These are phyloP conservation scores for Campoplex capitator DNA, from an alignment of 2,888 invertebrate genomes.

Conservation along the genomic window DNA sequence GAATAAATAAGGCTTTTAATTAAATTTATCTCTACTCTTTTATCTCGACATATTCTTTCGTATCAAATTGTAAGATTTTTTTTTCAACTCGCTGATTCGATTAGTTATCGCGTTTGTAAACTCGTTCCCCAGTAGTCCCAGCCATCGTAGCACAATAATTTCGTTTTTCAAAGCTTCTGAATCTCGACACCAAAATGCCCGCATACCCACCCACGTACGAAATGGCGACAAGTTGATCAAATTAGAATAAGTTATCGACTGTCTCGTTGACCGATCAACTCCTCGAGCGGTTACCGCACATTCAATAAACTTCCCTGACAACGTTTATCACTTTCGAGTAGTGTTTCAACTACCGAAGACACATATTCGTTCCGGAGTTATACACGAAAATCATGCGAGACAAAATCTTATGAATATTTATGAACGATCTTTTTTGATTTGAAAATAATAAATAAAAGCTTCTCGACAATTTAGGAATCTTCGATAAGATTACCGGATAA, in stretches of 20 bases:
- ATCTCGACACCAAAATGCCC: background rate
- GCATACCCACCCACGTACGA: constrained; percentile 42
- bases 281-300: constrained; percentile 18
- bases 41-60: background rate
- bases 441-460: constrained; percentile 15
- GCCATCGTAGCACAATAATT: constrained; percentile 56
- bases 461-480: constrained; percentile 20
- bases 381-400: background rate
- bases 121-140: constrained; percentile 61
- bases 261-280: constrained; percentile 51
- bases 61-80: background rate
- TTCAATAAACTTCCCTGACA: constrained; percentile 46
- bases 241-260: constrained; percentile 73
- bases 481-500: constrained; percentile 12
- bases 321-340: constrained; percentile 54
- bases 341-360: constrained; percentile 32
- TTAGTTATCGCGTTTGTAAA: constrained; percentile 42
- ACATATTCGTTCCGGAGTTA: constrained; percentile 8
- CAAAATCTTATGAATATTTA: constrained; percentile 55
- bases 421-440: constrained; percentile 7
- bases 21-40: background rate
- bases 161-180: constrained; percentile 70
- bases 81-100: constrained; percentile 33
- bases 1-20: background rate
- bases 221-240: constrained; percentile 69